These are phyloP conservation scores for Cettia cetti DNA, from an alignment of 2,113 vertebrate species.

Conservation along the genomic window DNA sequence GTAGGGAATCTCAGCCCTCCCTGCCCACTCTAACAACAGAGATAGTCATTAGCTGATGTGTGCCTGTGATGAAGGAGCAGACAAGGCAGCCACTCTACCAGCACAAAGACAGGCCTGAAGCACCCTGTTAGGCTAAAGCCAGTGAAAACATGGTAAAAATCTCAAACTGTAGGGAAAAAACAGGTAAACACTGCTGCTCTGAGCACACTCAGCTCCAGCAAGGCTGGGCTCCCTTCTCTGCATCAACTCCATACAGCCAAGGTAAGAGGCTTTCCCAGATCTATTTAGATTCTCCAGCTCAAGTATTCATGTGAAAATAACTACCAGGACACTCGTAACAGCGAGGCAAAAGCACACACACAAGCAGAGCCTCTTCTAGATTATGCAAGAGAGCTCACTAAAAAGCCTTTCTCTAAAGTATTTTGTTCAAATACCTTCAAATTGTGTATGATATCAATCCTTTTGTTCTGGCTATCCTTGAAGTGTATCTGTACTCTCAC, in stretches of 20 bases:
- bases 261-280: neutral
- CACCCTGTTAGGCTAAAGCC: neutral
- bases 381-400: neutral
- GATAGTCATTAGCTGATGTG: rapidly evolving
- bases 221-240: neutral
- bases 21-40: neutral
- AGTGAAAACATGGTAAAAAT: neutral
- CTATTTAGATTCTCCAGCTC: neutral
- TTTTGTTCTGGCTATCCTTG: constrained; percentile 97
- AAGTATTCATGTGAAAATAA: neutral
- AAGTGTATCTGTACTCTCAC: constrained; percentile 98
- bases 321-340: neutral
- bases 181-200: neutral
- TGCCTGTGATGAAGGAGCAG: neutral
- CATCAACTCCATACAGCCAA: rapidly evolving
- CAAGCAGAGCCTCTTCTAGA: neutral
- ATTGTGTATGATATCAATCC: constrained; percentile 98
- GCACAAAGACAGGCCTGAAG: neutral
- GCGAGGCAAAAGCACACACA: neutral
- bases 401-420: neutral
- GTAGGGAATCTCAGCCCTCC: neutral
- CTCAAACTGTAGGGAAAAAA: neutral
- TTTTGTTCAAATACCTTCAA: constrained; percentile 84
- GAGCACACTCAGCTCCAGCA: neutral
- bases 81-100: neutral